Evolutionary conservation across 2,113 vertebrate genomes (phyloP).

Genomic region (Tragelaphus buxtoni): DNA sequence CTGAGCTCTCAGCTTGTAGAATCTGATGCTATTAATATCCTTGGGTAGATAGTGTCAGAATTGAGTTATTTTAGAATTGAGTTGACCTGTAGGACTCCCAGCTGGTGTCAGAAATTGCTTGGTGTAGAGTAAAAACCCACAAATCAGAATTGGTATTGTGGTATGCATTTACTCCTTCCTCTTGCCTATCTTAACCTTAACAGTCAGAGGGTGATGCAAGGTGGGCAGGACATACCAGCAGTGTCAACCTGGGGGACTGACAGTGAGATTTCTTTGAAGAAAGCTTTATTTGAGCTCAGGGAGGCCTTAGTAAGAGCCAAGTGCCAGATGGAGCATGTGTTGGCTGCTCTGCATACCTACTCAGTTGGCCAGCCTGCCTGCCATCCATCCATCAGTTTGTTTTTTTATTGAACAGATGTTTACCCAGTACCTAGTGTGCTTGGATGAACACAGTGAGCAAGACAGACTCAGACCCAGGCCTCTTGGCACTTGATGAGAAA

Average conservation of each 20-base stretch:
- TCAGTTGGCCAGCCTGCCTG: neutral
- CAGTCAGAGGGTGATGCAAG: neutral
- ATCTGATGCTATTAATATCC: neutral
- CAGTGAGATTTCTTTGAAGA: neutral
- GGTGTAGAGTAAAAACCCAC: neutral
- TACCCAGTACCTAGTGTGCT: neutral
- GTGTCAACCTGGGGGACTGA: neutral
- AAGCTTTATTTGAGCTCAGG: neutral
- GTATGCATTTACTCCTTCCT: neutral
- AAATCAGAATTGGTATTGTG: neutral
- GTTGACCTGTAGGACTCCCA: neutral
- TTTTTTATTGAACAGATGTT: neutral
- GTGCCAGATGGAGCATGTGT: neutral
- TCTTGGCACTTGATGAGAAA: neutral
- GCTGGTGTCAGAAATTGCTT: neutral
- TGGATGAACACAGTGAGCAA: neutral
- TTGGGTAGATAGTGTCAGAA: neutral
- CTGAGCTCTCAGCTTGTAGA: neutral
- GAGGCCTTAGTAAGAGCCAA: neutral
- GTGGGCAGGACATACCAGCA: neutral
- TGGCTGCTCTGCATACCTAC: no score
- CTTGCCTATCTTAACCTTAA: neutral
- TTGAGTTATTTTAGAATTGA: neutral
- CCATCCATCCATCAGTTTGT: neutral
- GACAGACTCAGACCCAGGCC: neutral